Base-by-base conservation (phyloP, 2,888 invertebrate species). In the Mythimna albipuncta region DNA sequence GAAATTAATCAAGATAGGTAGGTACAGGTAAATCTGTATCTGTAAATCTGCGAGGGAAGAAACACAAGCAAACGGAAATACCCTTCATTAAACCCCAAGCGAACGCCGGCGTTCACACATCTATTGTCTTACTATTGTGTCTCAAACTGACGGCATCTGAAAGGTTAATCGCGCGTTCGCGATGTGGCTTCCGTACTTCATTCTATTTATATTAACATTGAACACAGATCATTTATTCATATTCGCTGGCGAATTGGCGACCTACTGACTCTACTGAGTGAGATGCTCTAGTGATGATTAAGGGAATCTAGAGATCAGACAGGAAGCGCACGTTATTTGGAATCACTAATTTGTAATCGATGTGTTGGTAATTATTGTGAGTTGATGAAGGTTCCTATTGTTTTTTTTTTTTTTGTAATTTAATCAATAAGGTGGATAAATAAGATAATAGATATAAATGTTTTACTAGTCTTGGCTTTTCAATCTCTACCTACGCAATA, bases 161-260 rank as follows among this genome's bases (percentile, higher is more conserved):
- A 26, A 26, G 26, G 26, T 26, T 26, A 13, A 64, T 47, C 32
- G 10, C 44, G 59, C 35, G 10, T 13, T 57, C 21, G 44, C 44
- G 35, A 65, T 65, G 19, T 72, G 32, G 41, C n/a, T 52, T 26
- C 26, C 69, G 16, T 69, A 26, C n/a, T 52, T n/a, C 26, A 69
- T 11, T 69, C 41, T 55, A n/a, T 67, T 7, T 54, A 55, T 9
- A 44, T 57, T 35, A 11, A 38, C 54, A 44, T 44, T 55, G 21
- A 26, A 26, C 26, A 26, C 26, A 26, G 26, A 3, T 69, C 16
- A 58, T 73, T 59, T 59, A 50, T 50, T 59, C 26, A 59, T 50
- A 59, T 50, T 74, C 38, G n/a, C 7, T 26, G 16, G n/a, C 32
- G 16, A 32, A 66, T 64, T 64, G 35, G 35, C 55, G 26, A 72